Evolutionary conservation across 2,113 vertebrate species (phyloP).

Genomic region (Odocoileus hemionus): DNA sequence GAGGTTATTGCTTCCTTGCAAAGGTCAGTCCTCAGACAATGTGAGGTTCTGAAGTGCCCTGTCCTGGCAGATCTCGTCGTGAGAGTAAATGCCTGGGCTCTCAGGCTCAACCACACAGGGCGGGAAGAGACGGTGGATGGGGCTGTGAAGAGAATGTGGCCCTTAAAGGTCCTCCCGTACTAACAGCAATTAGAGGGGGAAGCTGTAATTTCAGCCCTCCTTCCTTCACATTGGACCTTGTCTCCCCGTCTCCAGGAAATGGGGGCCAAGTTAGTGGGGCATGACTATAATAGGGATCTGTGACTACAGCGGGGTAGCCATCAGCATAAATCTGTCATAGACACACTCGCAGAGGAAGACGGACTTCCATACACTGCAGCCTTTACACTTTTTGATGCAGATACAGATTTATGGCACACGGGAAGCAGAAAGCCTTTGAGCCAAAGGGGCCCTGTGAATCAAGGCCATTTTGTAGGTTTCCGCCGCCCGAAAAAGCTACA

Average conservation of each 20-base stretch:
- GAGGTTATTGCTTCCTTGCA: background rate
- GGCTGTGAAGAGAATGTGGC: slow-evolving; percentile 59
- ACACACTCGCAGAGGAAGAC: slow-evolving; percentile 79
- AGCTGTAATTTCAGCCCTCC: slow-evolving; percentile 83
- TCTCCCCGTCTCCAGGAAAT: slow-evolving; percentile 85
- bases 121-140: slow-evolving; percentile 13
- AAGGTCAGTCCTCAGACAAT: background rate
- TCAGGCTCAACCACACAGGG: background rate
- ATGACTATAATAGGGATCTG: slow-evolving; percentile 81
- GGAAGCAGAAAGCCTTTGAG: slow-evolving; percentile 74
- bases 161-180: slow-evolving; percentile 74
- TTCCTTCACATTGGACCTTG: slow-evolving; percentile 78
- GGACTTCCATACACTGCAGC: slow-evolving; percentile 74
- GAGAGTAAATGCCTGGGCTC: background rate
- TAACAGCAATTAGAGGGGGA: slow-evolving; percentile 81
- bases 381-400: slow-evolving; percentile 74
- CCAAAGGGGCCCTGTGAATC: slow-evolving; percentile 25
- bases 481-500: background rate
- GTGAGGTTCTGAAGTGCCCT: background rate
- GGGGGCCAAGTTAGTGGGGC: slow-evolving; percentile 75
- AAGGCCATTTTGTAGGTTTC: slow-evolving; percentile 4
- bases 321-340: slow-evolving; percentile 85
- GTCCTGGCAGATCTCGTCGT: background rate
- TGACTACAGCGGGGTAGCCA: slow-evolving; percentile 73
- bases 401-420: slow-evolving; percentile 75